Base-by-base conservation (phyloP, 2,888 invertebrate species). In the Apamea monoglypha region DNA sequence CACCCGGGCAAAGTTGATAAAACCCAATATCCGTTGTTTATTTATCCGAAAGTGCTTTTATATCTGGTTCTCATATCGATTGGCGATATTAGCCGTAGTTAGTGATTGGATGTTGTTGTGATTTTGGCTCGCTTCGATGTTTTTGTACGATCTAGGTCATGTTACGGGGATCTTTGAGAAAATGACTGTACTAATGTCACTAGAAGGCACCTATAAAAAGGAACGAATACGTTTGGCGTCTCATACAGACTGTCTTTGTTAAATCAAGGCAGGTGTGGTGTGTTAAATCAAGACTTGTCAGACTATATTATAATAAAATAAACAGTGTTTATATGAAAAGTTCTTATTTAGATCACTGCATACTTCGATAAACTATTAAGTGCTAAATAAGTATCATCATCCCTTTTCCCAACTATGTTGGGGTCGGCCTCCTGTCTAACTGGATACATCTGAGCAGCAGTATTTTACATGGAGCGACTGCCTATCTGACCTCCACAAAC, bases 1-100 rank as follows among this genome's bases (percentile, higher is more conserved):
- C 69, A 68, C 80, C 81, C 80, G 79, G 86, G 68, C 66, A 81
- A 88, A 86, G 73, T 83, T 89, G 78, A 83, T 86, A 84, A 87
- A 88, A 86, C 83, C 83, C 87, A 88, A 90, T 90, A 90, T 89
- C 89, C 88, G 85, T 79, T 86, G 87, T 88, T 89, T 90, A 88
- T 90, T 88, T 87, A 89, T 82, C 80, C 81, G 77, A 81, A 86
- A 86, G 84, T 83, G 84, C 86, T 88, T 87, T 76, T 86, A 88
- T 87, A 89, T 89, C 82, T 84, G 83, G 80, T 80, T 78, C 80
- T 78, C 76, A 69, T 84, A 83, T 83, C 77, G 78, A 83, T 81
- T 80, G 73, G 64, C 50, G 74, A 85, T 85, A 88, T 84, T 82
- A 83, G 63, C 74, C 71, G 73, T 78, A 76, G 77, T 88, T 83